Percentiles rank a stretch among this genome's conserved stretches.
phyloP scores from a whole-genome alignment of 2,797 vertebrate genomes.

The Halcyon smyrnensis region DNA sequence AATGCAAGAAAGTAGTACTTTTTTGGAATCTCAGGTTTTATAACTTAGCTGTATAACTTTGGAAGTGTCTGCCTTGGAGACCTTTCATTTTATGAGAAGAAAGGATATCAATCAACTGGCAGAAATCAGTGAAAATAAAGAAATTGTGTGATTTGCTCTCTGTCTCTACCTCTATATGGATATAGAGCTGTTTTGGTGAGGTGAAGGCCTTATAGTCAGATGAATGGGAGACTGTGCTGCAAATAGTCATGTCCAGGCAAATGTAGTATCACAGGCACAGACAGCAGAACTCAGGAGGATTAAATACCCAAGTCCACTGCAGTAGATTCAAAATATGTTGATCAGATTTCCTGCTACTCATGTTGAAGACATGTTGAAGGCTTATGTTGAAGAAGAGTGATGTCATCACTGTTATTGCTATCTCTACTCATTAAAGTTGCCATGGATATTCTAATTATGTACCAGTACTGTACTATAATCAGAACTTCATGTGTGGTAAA shows the following conservation, averaged over 20 bases:
- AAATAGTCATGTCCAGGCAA: not conserved
- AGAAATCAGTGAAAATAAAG: not conserved
- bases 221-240: not conserved
- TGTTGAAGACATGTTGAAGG: not conserved
- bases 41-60: not conserved
- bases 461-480: not conserved
- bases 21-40: not conserved
- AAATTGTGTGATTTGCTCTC: not conserved
- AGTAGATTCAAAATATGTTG: not conserved
- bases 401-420: not conserved
- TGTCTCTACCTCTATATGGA: not conserved
- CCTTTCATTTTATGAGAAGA: not conserved
- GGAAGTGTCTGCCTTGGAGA: not conserved
- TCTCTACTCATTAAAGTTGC: not conserved
- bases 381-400: not conserved
- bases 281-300: not conserved
- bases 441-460: not conserved
- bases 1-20: not conserved
- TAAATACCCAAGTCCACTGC: not conserved
- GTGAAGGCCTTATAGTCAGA: not conserved
- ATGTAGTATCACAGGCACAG: not conserved
- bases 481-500: not conserved
- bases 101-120: not conserved
- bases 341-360: not conserved
- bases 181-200: not conserved